Evolutionary conservation across 1,140 invertebrate genomes (phyloP).

Genomic region (Scaptomyza pallida): DNA sequence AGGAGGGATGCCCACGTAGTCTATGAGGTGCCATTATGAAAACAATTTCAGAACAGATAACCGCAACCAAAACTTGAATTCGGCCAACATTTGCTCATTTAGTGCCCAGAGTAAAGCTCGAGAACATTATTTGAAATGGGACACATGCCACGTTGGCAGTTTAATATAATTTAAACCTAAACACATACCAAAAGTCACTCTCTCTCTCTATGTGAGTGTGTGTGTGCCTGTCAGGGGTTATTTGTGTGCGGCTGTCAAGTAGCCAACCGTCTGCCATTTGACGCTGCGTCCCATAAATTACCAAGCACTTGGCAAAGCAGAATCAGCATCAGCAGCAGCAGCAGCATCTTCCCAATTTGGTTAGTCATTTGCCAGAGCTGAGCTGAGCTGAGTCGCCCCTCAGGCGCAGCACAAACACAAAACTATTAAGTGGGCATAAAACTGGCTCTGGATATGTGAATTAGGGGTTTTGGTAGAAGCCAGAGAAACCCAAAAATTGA

Average conservation of each 20-base stretch:
- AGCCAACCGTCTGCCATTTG: slow-evolving; percentile 74
- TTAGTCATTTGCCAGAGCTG: slow-evolving; percentile 67
- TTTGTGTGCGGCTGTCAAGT: slow-evolving; percentile 69
- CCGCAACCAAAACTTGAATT: slow-evolving; percentile 42
- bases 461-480: neutral
- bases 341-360: slow-evolving; percentile 75
- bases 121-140: slow-evolving; percentile 63
- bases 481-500: slow-evolving; percentile 34
- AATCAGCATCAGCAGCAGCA: neutral
- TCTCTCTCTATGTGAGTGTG: slow-evolving; percentile 36
- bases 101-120: slow-evolving; percentile 14
- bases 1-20: slow-evolving; percentile 33
- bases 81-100: slow-evolving; percentile 46
- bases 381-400: slow-evolving; percentile 20
- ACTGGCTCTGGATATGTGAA: slow-evolving; percentile 49
- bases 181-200: slow-evolving; percentile 59
- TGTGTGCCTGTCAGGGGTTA: slow-evolving; percentile 38
- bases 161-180: slow-evolving; percentile 81
- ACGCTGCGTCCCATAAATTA: slow-evolving; percentile 73
- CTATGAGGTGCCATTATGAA: slow-evolving; percentile 62
- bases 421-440: slow-evolving; percentile 80
- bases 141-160: slow-evolving; percentile 77
- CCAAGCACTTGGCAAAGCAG: slow-evolving; percentile 59
- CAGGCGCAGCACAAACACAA: slow-evolving; percentile 58
- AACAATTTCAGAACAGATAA: slow-evolving; percentile 66